Conservation (phyloP, 2,888 invertebrate species). For the Thereva unica region DNA sequence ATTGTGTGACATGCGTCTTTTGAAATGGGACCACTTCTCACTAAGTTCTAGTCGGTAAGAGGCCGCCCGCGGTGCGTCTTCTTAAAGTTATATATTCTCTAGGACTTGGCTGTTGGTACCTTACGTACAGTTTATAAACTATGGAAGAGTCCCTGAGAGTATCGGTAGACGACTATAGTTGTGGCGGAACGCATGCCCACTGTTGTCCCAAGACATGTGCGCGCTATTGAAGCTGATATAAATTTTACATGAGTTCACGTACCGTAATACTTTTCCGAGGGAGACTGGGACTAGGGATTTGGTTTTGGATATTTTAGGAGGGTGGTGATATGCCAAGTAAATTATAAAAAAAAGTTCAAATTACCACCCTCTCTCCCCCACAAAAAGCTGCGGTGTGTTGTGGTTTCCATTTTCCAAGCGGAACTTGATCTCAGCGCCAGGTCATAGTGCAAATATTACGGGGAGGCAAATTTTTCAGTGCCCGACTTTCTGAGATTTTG, state of each 20-base stretch:
- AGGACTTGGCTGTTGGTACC: neutral
- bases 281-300: neutral
- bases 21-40: no score
- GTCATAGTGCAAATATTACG: slow-evolving; percentile 18
- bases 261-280: slow-evolving; percentile 5
- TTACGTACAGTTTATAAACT: neutral
- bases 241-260: slow-evolving; percentile 10
- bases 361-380: no score
- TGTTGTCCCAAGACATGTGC: slow-evolving; percentile 19
- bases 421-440: slow-evolving; percentile 4
- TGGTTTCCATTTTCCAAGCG: neutral
- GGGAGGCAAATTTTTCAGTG: slow-evolving; percentile 7
- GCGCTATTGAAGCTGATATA: slow-evolving; percentile 19
- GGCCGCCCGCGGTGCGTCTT: no score
- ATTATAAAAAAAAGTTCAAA: no score
- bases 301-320: slow-evolving; percentile 5
- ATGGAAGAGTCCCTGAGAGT: neutral
- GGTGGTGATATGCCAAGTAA: neutral
- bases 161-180: neutral
- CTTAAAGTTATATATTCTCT: no score
- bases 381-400: no score
- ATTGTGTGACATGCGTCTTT: no score
- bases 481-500: slow-evolving; percentile 4
- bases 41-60: no score
- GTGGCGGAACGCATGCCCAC: slow-evolving; percentile 22